Conservation (phyloP, 2,113 vertebrate species). For the Nerophis ophidion region DNA sequence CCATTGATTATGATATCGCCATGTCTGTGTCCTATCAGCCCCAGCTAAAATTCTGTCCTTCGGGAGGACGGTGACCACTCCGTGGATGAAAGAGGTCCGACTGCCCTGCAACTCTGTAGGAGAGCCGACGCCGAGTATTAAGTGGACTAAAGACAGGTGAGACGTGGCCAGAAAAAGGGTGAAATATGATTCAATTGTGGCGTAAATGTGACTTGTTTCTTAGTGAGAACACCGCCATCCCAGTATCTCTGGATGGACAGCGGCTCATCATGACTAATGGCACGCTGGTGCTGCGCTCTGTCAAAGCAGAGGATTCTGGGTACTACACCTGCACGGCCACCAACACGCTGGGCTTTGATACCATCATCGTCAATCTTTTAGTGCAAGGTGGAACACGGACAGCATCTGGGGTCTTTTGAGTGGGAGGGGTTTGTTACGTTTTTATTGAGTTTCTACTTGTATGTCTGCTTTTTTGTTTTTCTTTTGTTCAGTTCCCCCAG, state of each 20-base stretch:
- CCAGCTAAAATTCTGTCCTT: conserved; percentile 97
- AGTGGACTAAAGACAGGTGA: conserved; percentile 99
- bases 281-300: conserved; percentile 85
- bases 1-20: not conserved
- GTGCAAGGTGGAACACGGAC: conserved; percentile 83
- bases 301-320: conserved; percentile 94
- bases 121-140: conserved; percentile 86
- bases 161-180: not conserved
- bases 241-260: conserved; percentile 84
- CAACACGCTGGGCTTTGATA: conserved; percentile 95
- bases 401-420: not conserved
- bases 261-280: conserved; percentile 89
- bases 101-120: conserved; percentile 92
- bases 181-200: not conserved
- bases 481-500: conserved; percentile 81
- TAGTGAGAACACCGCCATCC: conserved; percentile 93
- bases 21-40: conserved; percentile 62
- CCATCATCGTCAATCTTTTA: conserved; percentile 94
- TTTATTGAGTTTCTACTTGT: not conserved
- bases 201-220: not conserved
- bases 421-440: not conserved
- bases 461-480: not conserved
- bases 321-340: conserved; percentile 98
- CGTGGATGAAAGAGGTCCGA: conserved; percentile 97
- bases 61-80: conserved; percentile 91